These are phyloP conservation scores for Elgaria multicarinata DNA, from an alignment of 2,113 vertebrate genomes.

Conservation along the genomic window DNA sequence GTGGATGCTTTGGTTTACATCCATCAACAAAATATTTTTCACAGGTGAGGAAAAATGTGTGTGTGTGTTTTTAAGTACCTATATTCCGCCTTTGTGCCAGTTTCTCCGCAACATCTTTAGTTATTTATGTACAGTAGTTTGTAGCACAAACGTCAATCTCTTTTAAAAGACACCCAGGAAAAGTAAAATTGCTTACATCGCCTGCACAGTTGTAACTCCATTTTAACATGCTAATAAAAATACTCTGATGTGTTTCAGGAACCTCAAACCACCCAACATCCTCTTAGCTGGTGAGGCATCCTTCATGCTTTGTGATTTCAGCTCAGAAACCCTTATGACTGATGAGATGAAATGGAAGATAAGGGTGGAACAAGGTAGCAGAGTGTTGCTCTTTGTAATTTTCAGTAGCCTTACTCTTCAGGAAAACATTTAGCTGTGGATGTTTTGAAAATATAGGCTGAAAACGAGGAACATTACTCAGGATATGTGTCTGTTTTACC, in stretches of 20 bases:
- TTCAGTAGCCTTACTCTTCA: neutral
- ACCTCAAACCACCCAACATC: conserved; percentile 86
- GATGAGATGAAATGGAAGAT: conserved; percentile 77
- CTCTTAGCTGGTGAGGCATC: conserved; percentile 53
- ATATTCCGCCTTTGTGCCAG: rapidly evolving
- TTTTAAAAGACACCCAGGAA: neutral
- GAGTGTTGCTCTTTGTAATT: neutral
- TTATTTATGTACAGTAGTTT: neutral
- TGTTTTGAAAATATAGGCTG: neutral
- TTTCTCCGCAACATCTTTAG: neutral
- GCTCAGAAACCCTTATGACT: conserved; percentile 67
- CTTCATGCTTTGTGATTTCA: conserved; percentile 80
- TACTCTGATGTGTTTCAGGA: conserved; percentile 70
- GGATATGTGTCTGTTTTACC: neutral
- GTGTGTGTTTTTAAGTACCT: neutral
- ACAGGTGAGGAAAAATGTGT: conserved; percentile 72
- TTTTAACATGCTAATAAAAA: conserved; percentile 31
- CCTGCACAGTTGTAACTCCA: neutral
- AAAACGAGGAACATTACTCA: neutral
- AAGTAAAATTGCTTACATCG: neutral
- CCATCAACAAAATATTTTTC: conserved; percentile 73
- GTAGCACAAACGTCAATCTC: neutral
- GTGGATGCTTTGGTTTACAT: conserved; percentile 79
- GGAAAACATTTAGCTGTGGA: neutral
- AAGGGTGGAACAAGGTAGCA: conserved; percentile 75